Evolutionary conservation across 1,140 invertebrate genomes (phyloP).

Genomic region (Ylistrum balloti): DNA sequence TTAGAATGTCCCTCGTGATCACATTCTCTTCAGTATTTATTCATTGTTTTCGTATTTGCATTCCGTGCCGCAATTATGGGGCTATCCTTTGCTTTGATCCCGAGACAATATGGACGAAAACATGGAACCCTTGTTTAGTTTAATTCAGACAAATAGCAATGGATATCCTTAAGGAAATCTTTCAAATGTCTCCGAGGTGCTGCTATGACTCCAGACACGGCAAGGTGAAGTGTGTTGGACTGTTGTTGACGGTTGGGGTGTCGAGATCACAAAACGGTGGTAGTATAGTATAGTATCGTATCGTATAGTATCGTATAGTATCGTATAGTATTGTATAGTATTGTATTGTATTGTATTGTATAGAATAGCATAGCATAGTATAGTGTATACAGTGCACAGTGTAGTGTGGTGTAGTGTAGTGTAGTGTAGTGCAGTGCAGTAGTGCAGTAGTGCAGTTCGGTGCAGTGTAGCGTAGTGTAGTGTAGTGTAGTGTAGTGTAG

Average conservation of each 20-base stretch:
- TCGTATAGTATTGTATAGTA: too few relatives aligned
- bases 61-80: neutral
- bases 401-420: too few relatives aligned
- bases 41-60: neutral
- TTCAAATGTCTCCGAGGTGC: neutral
- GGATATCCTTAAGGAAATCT: neutral
- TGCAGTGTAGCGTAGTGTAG: too few relatives aligned
- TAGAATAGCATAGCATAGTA: too few relatives aligned
- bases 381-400: too few relatives aligned
- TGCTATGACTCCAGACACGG: neutral
- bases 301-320: too few relatives aligned
- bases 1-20: neutral
- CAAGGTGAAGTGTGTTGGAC: neutral
- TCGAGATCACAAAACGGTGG: neutral
- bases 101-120: neutral
- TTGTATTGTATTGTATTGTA: too few relatives aligned
- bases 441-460: too few relatives aligned
- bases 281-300: neutral
- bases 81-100: neutral
- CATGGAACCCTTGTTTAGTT: neutral
- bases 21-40: neutral
- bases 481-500: too few relatives aligned
- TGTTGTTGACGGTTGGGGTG: neutral
- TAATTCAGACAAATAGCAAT: conserved; percentile 27
- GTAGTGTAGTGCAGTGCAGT: too few relatives aligned